A percentile compares a stretch with the other conserved stretches of the same genome.
phyloP scores from a whole-genome alignment of 2,888 invertebrate genomes.

The Eulithis testata region DNA sequence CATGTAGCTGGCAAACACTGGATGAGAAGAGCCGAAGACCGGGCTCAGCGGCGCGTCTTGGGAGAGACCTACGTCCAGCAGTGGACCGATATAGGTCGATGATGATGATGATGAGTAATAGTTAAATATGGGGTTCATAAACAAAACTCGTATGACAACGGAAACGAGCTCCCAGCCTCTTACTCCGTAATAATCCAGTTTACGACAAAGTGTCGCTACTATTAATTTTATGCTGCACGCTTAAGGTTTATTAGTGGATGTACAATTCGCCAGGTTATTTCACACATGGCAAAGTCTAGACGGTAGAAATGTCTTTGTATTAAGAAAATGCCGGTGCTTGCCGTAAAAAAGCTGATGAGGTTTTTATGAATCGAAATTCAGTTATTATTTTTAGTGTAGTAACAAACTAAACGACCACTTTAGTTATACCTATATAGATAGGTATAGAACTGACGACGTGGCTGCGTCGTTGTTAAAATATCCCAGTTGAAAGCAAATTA shows the following conservation, averaged over 20 bases:
- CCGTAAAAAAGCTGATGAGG: slow-evolving; percentile 43
- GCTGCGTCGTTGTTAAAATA: no score
- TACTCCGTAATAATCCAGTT: slow-evolving; percentile 63
- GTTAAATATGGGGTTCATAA: not conserved
- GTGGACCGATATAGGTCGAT: no score
- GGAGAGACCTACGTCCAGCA: no score
- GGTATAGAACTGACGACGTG: no score
- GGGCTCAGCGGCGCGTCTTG: no score
- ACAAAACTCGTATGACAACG: slow-evolving; percentile 37
- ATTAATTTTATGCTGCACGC: slow-evolving; percentile 79
- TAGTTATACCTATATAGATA: not conserved
- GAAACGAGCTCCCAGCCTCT: slow-evolving; percentile 43
- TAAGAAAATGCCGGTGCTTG: slow-evolving; percentile 58
- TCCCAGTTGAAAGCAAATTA: no score
- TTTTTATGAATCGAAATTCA: slow-evolving; percentile 42
- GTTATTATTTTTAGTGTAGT: slow-evolving; percentile 36
- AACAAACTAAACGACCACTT: slow-evolving; percentile 16
- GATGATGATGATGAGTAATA: no score
- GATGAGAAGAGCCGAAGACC: no score
- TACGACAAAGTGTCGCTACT: slow-evolving; percentile 76
- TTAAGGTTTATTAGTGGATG: slow-evolving; percentile 79
- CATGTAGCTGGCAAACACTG: no score
- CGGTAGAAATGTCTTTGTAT: slow-evolving; percentile 67
- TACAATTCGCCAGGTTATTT: slow-evolving; percentile 77
- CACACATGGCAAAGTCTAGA: slow-evolving; percentile 80